Conservation (phyloP, 1,140 invertebrate genomes). For the Lucilia cuprina region DNA sequence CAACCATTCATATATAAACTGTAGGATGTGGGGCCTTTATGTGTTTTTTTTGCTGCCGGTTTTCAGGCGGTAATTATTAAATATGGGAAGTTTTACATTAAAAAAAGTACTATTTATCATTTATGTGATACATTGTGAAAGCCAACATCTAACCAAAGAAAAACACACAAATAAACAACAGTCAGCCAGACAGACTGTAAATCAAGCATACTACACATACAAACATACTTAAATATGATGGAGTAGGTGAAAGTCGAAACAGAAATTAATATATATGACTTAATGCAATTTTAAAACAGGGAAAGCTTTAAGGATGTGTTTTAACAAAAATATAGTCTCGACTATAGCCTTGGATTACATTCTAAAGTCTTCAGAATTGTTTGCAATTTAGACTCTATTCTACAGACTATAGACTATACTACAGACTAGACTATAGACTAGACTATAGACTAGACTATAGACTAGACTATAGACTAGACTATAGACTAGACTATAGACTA, state of each 20-base stretch:
- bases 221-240: not conserved
- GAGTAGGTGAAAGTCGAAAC: not conserved
- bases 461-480: no score
- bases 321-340: no score
- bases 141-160: not conserved
- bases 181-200: not conserved
- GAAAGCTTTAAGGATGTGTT: no score
- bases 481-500: no score
- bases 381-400: no score
- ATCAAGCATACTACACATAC: not conserved
- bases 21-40: not conserved
- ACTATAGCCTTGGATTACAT: no score
- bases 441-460: no score
- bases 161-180: not conserved
- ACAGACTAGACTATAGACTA: no score
- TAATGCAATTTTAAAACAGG: not conserved
- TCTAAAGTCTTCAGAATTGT: no score
- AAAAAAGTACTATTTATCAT: not conserved
- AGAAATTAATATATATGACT: slow-evolving; percentile 22
- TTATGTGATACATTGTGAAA: not conserved
- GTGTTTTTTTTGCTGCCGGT: slow-evolving; percentile 1
- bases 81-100: slow-evolving; percentile 14
- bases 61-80: slow-evolving; percentile 31
- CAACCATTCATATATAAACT: not conserved
- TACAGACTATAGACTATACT: no score